Percentiles rank a stretch among this genome's conserved stretches.
phyloP scores from a whole-genome alignment of 2,888 invertebrate genomes.

The Drosophila colorata region DNA sequence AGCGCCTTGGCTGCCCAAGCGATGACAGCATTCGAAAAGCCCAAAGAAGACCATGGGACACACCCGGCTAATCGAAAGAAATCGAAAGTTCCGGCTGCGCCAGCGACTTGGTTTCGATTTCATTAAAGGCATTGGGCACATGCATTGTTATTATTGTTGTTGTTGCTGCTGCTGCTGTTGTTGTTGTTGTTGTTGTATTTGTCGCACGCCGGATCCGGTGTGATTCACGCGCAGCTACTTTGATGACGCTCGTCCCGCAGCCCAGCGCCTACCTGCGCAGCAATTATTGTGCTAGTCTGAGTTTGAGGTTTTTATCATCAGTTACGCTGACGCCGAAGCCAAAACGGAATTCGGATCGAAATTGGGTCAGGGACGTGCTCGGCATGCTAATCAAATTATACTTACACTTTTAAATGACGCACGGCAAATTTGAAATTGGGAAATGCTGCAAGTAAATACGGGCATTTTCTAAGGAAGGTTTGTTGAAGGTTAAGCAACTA shows the following conservation, averaged over 20 bases:
- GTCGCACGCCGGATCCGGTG: constrained; percentile 58
- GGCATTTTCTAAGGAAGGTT: constrained; percentile 24
- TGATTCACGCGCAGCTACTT: constrained; percentile 58
- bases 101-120: constrained; percentile 65
- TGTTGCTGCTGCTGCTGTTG: constrained; percentile 11
- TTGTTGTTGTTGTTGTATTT: constrained; percentile 14
- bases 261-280: constrained; percentile 29
- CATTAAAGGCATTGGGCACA: constrained; percentile 56
- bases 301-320: constrained; percentile 21
- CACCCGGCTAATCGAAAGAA: constrained; percentile 72
- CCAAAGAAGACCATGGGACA: constrained; percentile 44
- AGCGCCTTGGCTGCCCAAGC: constrained; percentile 64
- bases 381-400: constrained; percentile 72
- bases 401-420: constrained; percentile 59
- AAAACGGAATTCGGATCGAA: constrained; percentile 42
- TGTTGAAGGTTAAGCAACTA: constrained; percentile 37
- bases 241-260: constrained; percentile 59
- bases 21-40: constrained; percentile 64
- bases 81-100: constrained; percentile 74
- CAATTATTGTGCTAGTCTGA: constrained; percentile 40
- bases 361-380: constrained; percentile 80
- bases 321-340: constrained; percentile 39
- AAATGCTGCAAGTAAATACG: constrained; percentile 18
- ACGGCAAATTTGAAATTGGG: constrained; percentile 29
- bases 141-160: constrained; percentile 21